Evolutionary conservation across 2,888 invertebrate genomes (phyloP).

Genomic region (Abrostola tripartita): DNA sequence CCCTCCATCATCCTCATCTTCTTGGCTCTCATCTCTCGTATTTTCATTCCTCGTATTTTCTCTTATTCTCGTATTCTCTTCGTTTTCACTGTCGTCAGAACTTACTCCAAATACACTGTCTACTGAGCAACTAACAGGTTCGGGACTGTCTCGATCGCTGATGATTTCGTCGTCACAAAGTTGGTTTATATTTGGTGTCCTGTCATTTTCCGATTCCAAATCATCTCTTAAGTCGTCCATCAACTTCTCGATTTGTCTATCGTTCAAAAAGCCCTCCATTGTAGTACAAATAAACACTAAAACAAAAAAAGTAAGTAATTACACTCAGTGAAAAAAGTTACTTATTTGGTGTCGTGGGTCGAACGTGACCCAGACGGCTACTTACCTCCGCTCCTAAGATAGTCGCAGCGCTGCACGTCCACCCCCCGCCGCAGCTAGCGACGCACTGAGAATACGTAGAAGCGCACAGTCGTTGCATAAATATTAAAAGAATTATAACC

Average conservation of each 20-base stretch:
- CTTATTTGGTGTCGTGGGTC: background rate
- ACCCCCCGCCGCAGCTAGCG: constrained; percentile 1
- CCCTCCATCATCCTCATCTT: background rate
- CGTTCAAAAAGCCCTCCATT: no score
- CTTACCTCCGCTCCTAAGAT: constrained; percentile 2
- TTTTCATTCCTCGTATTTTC: background rate
- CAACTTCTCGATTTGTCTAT: no score
- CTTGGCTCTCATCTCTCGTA: no score
- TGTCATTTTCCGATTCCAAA: no score
- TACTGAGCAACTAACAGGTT: background rate
- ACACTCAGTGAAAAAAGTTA: constrained; percentile 5
- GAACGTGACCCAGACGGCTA: background rate
- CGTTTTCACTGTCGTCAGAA: constrained; percentile 1
- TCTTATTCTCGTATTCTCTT: constrained; percentile 1
- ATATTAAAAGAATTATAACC: constrained; percentile 2
- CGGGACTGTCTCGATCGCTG: no score
- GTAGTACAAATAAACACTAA: background rate
- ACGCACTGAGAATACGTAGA: constrained; percentile 6
- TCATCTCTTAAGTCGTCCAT: no score
- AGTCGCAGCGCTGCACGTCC: background rate
- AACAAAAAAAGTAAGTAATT: background rate
- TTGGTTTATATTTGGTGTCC: no score
- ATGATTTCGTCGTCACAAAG: no score
- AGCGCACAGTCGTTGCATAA: background rate
- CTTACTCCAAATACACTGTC: background rate